Conservation (phyloP, 1,140 invertebrate species). For the Meloidogyne exigua region DNA sequence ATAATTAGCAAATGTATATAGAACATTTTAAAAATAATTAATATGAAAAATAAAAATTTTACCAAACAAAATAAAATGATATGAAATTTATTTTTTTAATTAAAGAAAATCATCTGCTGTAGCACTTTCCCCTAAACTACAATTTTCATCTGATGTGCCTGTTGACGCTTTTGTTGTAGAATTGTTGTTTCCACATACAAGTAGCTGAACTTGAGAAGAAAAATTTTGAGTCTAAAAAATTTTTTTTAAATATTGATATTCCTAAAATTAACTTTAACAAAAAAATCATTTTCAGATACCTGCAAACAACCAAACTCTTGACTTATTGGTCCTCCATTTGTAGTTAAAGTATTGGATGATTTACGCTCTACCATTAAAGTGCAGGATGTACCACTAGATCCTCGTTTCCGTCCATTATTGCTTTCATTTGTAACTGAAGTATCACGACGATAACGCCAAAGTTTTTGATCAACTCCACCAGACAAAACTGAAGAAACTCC, state of each 20-base stretch:
- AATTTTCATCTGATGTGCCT: not conserved
- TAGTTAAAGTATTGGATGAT: not conserved
- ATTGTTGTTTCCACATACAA: not conserved
- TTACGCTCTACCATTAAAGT: conserved; percentile 2
- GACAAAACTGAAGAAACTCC: not conserved
- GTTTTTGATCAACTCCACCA: not conserved
- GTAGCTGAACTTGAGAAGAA: not conserved
- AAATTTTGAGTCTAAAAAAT: conserved; percentile 25
- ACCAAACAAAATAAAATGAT: too few species aligned
- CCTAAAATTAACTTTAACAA: not conserved
- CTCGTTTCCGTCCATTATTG: not conserved
- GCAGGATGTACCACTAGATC: not conserved
- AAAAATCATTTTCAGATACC: not conserved
- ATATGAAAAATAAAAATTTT: too few species aligned
- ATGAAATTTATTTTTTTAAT: not conserved
- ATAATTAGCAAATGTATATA: too few species aligned
- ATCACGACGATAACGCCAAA: not conserved
- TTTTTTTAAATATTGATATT: not conserved
- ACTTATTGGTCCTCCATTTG: not conserved
- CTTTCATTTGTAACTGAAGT: conserved; percentile 2
- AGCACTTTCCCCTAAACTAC: not conserved
- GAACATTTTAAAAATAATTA: too few species aligned
- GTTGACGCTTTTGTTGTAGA: not conserved
- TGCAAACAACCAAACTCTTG: not conserved
- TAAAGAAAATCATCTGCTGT: not conserved